Evolutionary conservation across 2,113 vertebrate species (phyloP), one percentile per base, ranked within the genome.

Genomic region (Dromas ardeola): DNA sequence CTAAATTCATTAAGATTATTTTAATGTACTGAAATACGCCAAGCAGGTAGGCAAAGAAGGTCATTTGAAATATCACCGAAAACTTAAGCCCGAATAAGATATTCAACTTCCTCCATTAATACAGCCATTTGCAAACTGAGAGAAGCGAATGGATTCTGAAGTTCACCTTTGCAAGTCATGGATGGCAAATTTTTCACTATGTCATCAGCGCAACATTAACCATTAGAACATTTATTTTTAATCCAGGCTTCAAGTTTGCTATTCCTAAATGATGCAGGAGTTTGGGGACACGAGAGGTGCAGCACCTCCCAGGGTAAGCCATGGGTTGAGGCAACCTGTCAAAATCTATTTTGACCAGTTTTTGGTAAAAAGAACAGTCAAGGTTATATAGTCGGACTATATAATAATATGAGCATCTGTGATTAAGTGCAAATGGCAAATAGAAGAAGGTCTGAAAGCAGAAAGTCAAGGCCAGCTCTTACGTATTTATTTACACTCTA

Each of bases 81-180:
- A 95, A 95, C 62, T 49, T 85, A 87, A 95, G 81, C 34, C 55
- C 2, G 11, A 79, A 23, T 85, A 80, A 83, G 74, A 82, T 72
- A 70, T 36, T 84, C 3, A 11, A 49, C 91, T 93, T 90, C 81
- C 89, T 87, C 70, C 84, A 81, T 94, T 85, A 97, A 90, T 52
- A 58, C 18, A 72, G 89, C 73, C 91, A 92, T 93, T 72, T 95
- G 85, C 86, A 93, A 84, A 93, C 26, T 1, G 65, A 85, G 58
- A 82, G 78, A 93, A 87, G 73, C 0, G 15, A 94, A 86, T 43
- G 93, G 86, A 65, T 95, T 93, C 66, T 91, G 91, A 95, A 96
- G 84, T 93, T 97, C 94, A 95, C 96, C 97, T 97, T 77, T 77
- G 70, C 84, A 82, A 82, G 94, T 94, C 96, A 95, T 52, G 87